Percentiles rank a stretch among this genome's conserved stretches.
Conservation (phyloP, 2,113 vertebrate species). For the Nannobrachium achirus region DNA sequence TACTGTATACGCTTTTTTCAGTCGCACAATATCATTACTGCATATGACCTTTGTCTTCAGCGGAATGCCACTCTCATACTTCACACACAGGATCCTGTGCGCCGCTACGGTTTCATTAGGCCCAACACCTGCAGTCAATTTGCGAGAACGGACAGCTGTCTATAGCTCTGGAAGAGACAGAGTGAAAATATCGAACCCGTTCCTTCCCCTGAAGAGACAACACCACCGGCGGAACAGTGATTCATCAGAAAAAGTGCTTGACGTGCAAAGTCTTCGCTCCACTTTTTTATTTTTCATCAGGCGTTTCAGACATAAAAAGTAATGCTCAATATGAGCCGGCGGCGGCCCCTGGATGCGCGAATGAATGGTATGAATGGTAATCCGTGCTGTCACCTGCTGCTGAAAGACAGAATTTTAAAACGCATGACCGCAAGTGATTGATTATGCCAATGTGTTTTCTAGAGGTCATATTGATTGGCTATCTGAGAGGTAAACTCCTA, state of each 20-base stretch:
- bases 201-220: conserved; percentile 45
- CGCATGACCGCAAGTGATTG: conserved; percentile 66
- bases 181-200: conserved; percentile 68
- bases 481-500: conserved; percentile 63
- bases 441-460: conserved; percentile 70
- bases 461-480: conserved; percentile 78
- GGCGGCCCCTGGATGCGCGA: conserved; percentile 28
- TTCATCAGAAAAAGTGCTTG: conserved; percentile 72
- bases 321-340: conserved; percentile 10
- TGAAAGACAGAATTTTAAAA: conserved; percentile 77
- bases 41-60: conserved; percentile 56
- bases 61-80: conserved; percentile 26
- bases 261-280: conserved; percentile 45
- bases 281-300: conserved; percentile 64
- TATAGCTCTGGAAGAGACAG: conserved; percentile 64
- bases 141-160: conserved; percentile 71
- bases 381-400: conserved; percentile 75
- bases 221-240: conserved; percentile 63
- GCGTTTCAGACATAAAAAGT: conserved; percentile 45
- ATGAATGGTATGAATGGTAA: conserved; percentile 69
- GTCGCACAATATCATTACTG: conserved; percentile 37
- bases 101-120: conserved; percentile 55
- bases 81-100: conserved; percentile 3
- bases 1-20: conserved; percentile 1
- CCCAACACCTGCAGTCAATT: conserved; percentile 63